Conservation (phyloP, 2,797 vertebrate genomes). For the Heteromormyrus szaboi region DNA sequence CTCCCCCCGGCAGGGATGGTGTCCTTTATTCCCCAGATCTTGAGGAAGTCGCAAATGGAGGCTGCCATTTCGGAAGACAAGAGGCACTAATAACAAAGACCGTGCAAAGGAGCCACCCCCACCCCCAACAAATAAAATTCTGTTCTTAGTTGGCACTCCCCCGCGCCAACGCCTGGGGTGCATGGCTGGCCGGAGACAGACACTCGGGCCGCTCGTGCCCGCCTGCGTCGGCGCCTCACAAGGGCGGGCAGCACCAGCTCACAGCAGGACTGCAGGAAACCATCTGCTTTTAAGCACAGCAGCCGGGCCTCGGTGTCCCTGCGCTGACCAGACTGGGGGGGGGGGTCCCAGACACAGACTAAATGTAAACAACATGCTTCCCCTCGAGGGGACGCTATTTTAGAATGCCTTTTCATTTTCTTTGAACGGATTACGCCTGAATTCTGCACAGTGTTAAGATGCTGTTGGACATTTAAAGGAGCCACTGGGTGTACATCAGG, state of each 20-base stretch:
- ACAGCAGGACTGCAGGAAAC: neutral
- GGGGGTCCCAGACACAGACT: neutral
- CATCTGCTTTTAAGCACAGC: slow-evolving; percentile 6
- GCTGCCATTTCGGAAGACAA: neutral
- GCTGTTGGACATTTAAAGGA: neutral
- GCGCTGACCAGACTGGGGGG: neutral
- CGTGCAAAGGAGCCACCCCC: neutral
- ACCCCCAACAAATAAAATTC: neutral
- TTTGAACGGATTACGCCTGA: neutral
- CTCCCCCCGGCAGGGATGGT: neutral
- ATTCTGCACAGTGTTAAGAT: neutral
- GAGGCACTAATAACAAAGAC: neutral
- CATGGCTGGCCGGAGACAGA: neutral
- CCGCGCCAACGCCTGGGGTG: neutral
- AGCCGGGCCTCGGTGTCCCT: neutral
- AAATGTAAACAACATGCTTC: neutral
- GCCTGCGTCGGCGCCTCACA: neutral
- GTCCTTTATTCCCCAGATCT: neutral
- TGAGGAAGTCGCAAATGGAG: neutral
- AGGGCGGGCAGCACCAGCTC: neutral
- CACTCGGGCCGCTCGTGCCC: neutral
- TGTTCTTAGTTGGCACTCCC: neutral
- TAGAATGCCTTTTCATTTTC: neutral
- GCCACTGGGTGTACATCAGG: neutral
- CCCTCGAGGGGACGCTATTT: neutral